Evolutionary conservation across 1,140 invertebrate species (phyloP).

Genomic region (Drosophila mojavensis): DNA sequence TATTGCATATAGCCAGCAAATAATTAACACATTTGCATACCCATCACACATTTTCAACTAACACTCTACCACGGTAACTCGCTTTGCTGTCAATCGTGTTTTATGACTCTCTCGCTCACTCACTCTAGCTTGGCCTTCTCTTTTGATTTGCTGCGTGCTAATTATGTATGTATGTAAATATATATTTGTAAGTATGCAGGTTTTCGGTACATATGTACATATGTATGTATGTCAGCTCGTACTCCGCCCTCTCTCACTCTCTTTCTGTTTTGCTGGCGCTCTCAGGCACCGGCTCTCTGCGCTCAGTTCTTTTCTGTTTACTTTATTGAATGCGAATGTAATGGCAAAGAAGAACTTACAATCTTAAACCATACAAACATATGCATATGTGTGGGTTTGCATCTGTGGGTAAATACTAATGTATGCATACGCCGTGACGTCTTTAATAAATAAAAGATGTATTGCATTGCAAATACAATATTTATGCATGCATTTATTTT

Average conservation of each 20-base stretch:
- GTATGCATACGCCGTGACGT: conserved; percentile 22
- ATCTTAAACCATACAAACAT: conserved; percentile 7
- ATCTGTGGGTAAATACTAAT: background rate
- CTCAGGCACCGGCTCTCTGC: background rate
- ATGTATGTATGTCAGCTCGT: conserved; percentile 29
- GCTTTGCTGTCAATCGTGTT: conserved; percentile 33
- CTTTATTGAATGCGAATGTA: conserved; percentile 41
- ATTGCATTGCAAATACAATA: conserved; percentile 20
- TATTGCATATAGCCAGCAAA: too few species aligned
- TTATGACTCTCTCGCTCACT: conserved; percentile 16
- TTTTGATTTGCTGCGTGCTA: conserved; percentile 32
- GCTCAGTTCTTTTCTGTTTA: conserved; percentile 33
- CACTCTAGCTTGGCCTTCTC: conserved; percentile 29
- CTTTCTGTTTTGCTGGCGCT: background rate
- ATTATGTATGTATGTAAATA: conserved; percentile 18
- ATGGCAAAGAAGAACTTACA: conserved; percentile 49
- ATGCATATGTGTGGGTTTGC: background rate
- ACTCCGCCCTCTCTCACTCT: conserved; percentile 3
- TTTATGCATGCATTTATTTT: conserved; percentile 1
- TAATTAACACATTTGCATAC: conserved; percentile 20
- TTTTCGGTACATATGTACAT: background rate
- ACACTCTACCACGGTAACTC: conserved; percentile 32
- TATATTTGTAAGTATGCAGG: background rate
- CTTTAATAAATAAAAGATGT: conserved; percentile 58
- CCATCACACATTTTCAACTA: background rate